phyloP scores from a whole-genome alignment of 1,140 invertebrate genomes.

The Aphelenchoides besseyi region DNA sequence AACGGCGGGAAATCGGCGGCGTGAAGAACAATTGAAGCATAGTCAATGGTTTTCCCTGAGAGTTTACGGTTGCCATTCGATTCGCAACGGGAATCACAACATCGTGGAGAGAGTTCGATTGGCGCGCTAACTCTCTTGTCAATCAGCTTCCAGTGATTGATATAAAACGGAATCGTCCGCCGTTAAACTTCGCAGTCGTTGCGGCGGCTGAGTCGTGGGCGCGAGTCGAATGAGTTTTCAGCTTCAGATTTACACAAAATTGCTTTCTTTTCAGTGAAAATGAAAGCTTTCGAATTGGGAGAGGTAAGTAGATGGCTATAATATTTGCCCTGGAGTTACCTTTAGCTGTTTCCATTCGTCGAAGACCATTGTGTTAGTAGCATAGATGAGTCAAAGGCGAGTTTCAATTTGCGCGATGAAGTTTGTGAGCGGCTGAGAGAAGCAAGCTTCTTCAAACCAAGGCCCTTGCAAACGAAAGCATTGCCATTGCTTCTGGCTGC shows the following conservation, averaged over 20 bases:
- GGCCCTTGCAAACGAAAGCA: slow-evolving; percentile 82
- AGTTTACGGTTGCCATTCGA: background rate
- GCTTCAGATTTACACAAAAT: background rate
- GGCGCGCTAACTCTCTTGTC: no score
- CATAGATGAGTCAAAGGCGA: slow-evolving; percentile 26
- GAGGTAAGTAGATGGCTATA: background rate
- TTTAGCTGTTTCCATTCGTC: background rate
- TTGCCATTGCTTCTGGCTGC: slow-evolving; percentile 84
- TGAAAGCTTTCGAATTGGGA: background rate
- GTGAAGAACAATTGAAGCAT: no score
- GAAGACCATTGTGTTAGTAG: background rate
- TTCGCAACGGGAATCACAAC: background rate
- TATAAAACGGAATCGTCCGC: background rate
- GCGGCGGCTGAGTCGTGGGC: background rate
- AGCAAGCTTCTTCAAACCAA: slow-evolving; percentile 25
- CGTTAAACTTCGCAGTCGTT: background rate
- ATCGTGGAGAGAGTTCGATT: no score
- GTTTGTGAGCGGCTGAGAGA: slow-evolving; percentile 20
- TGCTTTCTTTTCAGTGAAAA: background rate
- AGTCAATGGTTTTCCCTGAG: background rate
- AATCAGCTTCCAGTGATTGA: no score
- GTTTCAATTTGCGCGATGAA: slow-evolving; percentile 29
- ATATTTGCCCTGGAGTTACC: background rate
- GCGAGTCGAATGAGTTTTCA: slow-evolving; percentile 1
- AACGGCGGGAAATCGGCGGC: background rate